Base-by-base conservation (phyloP, 2,113 vertebrate species). In the Malurus cyaneus region DNA sequence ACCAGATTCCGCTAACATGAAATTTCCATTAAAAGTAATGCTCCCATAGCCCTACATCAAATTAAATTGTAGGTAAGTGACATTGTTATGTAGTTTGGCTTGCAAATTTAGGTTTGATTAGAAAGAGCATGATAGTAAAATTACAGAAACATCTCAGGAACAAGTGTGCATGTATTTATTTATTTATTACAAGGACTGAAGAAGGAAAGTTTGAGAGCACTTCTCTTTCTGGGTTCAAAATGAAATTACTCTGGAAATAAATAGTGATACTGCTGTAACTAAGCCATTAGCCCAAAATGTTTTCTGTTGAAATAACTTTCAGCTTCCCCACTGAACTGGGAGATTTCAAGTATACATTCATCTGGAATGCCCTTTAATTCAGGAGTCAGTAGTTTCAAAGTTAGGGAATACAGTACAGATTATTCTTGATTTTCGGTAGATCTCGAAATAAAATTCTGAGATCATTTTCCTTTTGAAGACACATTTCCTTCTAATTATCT, bases 61-160 rank as follows among this genome's bases (percentile, higher is more conserved):
- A 81, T 49, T 59, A 39, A 74, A 56, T 56, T 78, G 21, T 44
- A 64, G 60, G 8, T 41, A 94, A 59, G 39, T 59, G 41, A n/a
- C 53, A 81, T 32, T 60, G 18, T 67, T 76, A 72, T 71, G 53
- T 49, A 85, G 41, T 69, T 79, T 81, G 70, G 26, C 61, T 84
- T 89, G 34, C n/a, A 91, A 87, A 81, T 84, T 78, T 81, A 52
- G 8, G 11, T 84, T 91, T 84, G n/a, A 83, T 92, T 73, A 86
- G 46, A 65, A 60, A 52, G 12, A 50, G 3, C 12, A 15, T 42
- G 25, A 13, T 62, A 34, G 34, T 80, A 73, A 82, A 83, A 93
- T 41, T 80, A 49, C 39, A 49, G 52, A 70, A 80, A 69, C 17
- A 23, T 36, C 78, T 90, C 82, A 80, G 41, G 56, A 84, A 31